Percentiles rank a stretch among this genome's conserved stretches.
These are phyloP conservation scores for Camarhynchus parvulus DNA, from an alignment of 2,113 vertebrate species.

Conservation along the genomic window DNA sequence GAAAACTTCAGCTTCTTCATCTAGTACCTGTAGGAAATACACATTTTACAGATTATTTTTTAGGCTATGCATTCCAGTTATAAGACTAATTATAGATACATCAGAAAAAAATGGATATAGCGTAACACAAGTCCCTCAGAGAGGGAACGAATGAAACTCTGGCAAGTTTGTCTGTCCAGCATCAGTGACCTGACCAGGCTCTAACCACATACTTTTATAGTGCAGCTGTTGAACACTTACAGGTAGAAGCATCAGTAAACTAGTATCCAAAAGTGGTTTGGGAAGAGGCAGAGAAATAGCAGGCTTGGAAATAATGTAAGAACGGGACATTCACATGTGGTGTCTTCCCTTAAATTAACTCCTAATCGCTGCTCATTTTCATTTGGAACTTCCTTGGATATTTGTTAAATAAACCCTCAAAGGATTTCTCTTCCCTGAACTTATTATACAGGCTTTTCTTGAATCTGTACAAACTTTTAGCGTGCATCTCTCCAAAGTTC, in stretches of 20 bases:
- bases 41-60: conserved; percentile 19
- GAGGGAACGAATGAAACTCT: neutral
- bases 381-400: neutral
- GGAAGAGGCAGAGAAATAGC: neutral
- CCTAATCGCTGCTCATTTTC: neutral
- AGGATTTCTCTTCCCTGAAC: neutral
- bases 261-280: neutral
- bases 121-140: neutral
- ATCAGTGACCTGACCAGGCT: neutral
- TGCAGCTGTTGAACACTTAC: neutral
- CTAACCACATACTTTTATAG: neutral
- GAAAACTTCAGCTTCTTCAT: conserved; percentile 99
- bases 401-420: neutral
- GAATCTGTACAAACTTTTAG: neutral
- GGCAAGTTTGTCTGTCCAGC: neutral
- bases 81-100: neutral
- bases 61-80: neutral
- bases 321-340: neutral
- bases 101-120: neutral
- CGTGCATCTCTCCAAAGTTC: neutral
- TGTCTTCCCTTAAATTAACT: neutral
- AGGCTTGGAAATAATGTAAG: neutral
- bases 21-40: conserved; percentile 85
- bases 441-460: neutral
- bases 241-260: neutral